Evolutionary conservation across 2,797 vertebrate genomes (phyloP).

Genomic region (Sylvia borin): DNA sequence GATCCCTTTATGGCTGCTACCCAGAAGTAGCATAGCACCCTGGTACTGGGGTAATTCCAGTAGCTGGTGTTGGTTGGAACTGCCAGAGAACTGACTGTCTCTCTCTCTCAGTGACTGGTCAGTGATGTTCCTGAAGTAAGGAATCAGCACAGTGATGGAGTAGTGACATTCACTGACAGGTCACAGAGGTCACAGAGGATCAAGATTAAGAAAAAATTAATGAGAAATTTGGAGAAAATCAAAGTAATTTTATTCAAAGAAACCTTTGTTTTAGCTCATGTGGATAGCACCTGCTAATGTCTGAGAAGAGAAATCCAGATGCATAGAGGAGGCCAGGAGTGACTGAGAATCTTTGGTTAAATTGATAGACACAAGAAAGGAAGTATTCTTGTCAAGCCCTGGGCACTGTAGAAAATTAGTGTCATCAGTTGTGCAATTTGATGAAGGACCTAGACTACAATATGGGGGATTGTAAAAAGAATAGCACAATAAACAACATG

Average conservation of each 20-base stretch:
- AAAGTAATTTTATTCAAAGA: background rate
- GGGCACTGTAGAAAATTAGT: background rate
- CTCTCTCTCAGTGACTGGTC: background rate
- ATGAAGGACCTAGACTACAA: background rate
- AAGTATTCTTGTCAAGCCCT: background rate
- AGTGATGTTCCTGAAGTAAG: background rate
- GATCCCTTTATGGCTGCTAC: background rate
- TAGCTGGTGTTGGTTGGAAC: background rate
- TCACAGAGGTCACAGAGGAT: background rate
- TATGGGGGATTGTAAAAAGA: background rate
- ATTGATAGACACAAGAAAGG: background rate
- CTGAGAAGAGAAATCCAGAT: background rate
- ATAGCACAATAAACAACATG: background rate
- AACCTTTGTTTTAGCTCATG: background rate
- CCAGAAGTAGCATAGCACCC: fast-evolving
- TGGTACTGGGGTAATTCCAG: background rate
- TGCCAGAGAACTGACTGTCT: background rate
- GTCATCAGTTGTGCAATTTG: background rate
- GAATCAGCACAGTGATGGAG: background rate
- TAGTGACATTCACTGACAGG: background rate
- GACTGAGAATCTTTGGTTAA: background rate
- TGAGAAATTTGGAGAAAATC: background rate
- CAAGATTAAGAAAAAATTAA: background rate
- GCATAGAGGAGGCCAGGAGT: background rate
- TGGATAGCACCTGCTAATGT: background rate